Conservation (phyloP, 2,113 vertebrate species). For the Micronycteris hirsuta region DNA sequence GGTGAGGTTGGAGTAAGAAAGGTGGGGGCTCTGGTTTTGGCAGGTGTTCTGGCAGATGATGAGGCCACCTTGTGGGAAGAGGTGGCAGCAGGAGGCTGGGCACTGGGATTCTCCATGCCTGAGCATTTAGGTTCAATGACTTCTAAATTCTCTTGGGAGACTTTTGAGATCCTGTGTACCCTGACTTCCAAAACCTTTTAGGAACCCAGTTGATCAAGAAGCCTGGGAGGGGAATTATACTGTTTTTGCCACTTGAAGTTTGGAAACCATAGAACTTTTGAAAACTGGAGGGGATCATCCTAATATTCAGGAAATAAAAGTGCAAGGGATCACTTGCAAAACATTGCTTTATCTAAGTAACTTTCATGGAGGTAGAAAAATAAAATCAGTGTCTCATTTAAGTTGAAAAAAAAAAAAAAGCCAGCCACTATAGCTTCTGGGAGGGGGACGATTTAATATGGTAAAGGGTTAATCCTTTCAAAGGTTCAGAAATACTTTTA, state of each 20-base stretch:
- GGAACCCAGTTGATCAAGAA: not conserved
- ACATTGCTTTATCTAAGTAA: not conserved
- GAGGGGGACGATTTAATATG: not conserved
- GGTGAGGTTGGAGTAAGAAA: not conserved
- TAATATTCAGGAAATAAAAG: not conserved
- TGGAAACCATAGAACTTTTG: not conserved
- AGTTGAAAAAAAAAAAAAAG: not conserved
- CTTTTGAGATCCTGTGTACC: not conserved
- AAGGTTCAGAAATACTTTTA: slow-evolving; percentile 53
- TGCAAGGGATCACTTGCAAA: not conserved
- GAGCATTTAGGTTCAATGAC: not conserved
- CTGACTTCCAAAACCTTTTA: not conserved
- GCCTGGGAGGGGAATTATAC: not conserved
- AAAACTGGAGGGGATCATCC: not conserved
- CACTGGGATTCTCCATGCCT: not conserved
- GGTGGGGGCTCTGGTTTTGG: not conserved
- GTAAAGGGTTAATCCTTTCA: slow-evolving; percentile 70
- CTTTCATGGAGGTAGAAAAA: not conserved
- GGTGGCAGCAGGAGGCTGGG: not conserved
- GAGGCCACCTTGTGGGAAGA: not conserved
- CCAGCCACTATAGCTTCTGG: not conserved
- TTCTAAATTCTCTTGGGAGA: not conserved
- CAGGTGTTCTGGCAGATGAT: not conserved
- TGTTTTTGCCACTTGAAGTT: not conserved
- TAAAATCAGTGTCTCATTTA: not conserved